Base-by-base conservation (phyloP, 2,797 vertebrate species). In the Taenioides sp. region DNA sequence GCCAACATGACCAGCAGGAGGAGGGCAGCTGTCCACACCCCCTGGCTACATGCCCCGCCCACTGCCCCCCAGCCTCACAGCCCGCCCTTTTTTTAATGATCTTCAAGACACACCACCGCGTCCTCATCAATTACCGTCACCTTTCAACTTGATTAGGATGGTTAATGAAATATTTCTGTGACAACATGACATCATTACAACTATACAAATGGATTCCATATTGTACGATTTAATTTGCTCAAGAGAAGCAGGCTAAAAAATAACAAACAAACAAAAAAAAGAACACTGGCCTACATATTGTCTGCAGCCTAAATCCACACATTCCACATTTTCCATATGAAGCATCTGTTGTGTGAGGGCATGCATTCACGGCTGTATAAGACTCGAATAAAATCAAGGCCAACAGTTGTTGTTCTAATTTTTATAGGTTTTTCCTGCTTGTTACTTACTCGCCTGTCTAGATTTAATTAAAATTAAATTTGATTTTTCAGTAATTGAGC, bases 1-100 rank as follows among this genome's bases (percentile, higher is more conserved):
- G 91, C 92, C 90, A 92, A 90, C 86, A 92, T 85, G 86, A 92
- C 88, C 88, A 91, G 91, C 89, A 92, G 86, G 88, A 89, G 85
- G 87, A 81, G 86, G 91, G 89, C 93, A 93, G 92, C 91, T 92
- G 90, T 86, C 90, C 74, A 73, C 81, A 84, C 78, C 82, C 74
- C 49, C 85, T 80, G 83, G 85, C 85, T 82, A 84, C 75, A 89
- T 85, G 89, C 86, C 84, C 86, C 81, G 67, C 84, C 77, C 76
- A 71, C 71, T 83, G 74, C 86, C 84, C 84, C 79, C 31, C 6
- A 80, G 76, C 76, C 79, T 75, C 73, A 58, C 54, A 73, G 72
- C 81, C 74, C 80, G 7, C 68, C 80, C 28, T 74, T 55, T 34
- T 52, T 72, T 52, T 50, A 65, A 65, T 65, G 22, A 23, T 71